Evolutionary conservation across 2,113 vertebrate species (phyloP).

Genomic region (Apodemus speciosus): DNA sequence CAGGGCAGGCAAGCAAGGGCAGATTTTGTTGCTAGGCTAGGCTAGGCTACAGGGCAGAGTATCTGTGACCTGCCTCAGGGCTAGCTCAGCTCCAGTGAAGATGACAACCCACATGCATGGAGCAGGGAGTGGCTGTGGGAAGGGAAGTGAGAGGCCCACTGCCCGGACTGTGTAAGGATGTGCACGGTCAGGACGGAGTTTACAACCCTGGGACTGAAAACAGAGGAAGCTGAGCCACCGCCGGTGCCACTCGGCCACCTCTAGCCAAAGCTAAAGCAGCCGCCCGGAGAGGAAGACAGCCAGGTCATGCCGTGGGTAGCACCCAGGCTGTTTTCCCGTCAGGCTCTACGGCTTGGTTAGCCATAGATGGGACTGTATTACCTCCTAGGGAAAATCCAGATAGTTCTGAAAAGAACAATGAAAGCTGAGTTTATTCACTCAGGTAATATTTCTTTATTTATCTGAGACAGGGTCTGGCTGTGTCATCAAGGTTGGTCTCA

Average conservation of each 20-base stretch:
- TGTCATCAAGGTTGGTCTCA: background rate
- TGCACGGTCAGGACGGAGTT: too few relatives aligned
- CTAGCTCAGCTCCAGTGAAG: background rate
- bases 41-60: background rate
- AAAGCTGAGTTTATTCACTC: background rate
- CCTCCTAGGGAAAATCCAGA: background rate
- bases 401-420: background rate
- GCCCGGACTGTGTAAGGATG: background rate
- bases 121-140: background rate
- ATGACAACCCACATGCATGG: background rate
- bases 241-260: background rate
- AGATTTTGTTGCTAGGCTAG: background rate
- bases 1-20: too few relatives aligned
- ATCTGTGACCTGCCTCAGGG: background rate
- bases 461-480: background rate
- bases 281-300: too few relatives aligned
- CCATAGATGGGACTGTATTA: background rate
- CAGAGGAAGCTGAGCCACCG: background rate
- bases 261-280: background rate
- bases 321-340: background rate
- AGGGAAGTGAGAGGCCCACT: background rate
- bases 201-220: background rate
- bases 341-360: background rate
- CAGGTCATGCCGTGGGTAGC: too few relatives aligned
- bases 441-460: background rate